Conservation (phyloP, 1,140 invertebrate species). For the Drosophila orena region DNA sequence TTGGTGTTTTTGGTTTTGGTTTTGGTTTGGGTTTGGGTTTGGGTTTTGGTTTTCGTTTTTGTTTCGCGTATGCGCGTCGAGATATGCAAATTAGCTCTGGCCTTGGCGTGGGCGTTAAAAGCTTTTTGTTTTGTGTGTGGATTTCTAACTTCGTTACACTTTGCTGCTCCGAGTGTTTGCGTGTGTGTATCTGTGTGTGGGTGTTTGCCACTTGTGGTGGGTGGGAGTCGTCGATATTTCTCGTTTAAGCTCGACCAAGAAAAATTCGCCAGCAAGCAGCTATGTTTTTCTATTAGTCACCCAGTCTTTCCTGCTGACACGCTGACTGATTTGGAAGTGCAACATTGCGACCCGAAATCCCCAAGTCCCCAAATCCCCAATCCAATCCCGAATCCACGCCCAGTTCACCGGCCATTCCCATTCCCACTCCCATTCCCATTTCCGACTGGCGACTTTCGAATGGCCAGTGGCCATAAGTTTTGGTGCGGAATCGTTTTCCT, state of each 20-base stretch:
- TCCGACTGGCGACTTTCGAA: slow-evolving; percentile 37
- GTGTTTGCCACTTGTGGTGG: slow-evolving; percentile 23
- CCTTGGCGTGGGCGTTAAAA: slow-evolving; percentile 83
- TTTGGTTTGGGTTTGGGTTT: no score
- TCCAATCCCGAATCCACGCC: slow-evolving; percentile 16
- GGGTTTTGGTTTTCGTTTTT: slow-evolving; percentile 19
- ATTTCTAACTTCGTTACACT: slow-evolving; percentile 82
- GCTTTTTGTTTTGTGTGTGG: slow-evolving; percentile 51
- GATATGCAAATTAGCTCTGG: slow-evolving; percentile 80
- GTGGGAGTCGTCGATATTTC: slow-evolving; percentile 46
- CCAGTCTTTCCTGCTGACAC: slow-evolving; percentile 25
- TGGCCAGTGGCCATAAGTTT: slow-evolving; percentile 50
- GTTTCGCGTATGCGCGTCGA: slow-evolving; percentile 52
- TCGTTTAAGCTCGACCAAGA: slow-evolving; percentile 42
- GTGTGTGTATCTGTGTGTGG: slow-evolving; percentile 21
- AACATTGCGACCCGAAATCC: not conserved
- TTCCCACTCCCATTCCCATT: slow-evolving; percentile 33
- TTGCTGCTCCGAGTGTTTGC: slow-evolving; percentile 64
- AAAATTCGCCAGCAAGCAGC: slow-evolving; percentile 32
- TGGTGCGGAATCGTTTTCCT: slow-evolving; percentile 33
- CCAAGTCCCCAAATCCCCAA: not conserved
- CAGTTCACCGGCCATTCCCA: slow-evolving; percentile 11
- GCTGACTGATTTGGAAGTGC: slow-evolving; percentile 42
- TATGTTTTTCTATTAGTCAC: slow-evolving; percentile 65
- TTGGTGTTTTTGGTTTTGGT: slow-evolving; percentile 26